phyloP scores from a whole-genome alignment of 1,140 invertebrate genomes.

The Campoletis sonorensis region DNA sequence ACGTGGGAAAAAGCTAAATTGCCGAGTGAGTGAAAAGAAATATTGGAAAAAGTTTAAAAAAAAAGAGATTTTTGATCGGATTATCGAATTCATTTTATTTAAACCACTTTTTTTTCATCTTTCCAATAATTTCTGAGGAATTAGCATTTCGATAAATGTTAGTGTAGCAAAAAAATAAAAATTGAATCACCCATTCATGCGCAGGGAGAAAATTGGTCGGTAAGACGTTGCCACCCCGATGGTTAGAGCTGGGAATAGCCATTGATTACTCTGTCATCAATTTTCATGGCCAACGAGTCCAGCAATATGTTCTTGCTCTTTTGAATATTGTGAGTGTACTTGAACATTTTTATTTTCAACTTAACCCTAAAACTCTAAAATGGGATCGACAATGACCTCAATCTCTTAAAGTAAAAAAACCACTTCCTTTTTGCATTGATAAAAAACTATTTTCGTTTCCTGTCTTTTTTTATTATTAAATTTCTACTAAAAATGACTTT shows the following conservation, averaged over 20 bases:
- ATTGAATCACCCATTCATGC: conserved; percentile 32
- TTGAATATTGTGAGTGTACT: conserved; percentile 84
- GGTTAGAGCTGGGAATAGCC: conserved; percentile 84
- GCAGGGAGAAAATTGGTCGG: conserved; percentile 59
- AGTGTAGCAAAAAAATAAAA: conserved; percentile 1
- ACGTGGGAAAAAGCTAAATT: conserved; percentile 70
- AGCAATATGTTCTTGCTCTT: conserved; percentile 84
- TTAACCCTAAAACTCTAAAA: too few relatives aligned
- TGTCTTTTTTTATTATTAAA: too few relatives aligned
- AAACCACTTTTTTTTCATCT: too few relatives aligned
- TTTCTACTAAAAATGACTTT: too few relatives aligned
- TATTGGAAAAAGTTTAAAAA: background rate
- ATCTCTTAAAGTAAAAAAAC: too few relatives aligned
- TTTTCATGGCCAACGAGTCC: conserved; percentile 83
- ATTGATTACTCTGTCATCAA: conserved; percentile 83
- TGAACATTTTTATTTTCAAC: conserved; percentile 64
- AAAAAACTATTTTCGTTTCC: too few relatives aligned
- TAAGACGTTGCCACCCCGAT: conserved; percentile 70
- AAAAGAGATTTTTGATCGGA: background rate
- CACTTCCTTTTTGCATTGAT: too few relatives aligned
- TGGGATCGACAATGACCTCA: too few relatives aligned
- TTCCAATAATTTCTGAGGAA: too few relatives aligned
- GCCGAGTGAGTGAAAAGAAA: conserved; percentile 59
- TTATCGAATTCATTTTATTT: too few relatives aligned
- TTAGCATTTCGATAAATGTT: background rate